phyloP scores from a whole-genome alignment of 2,888 invertebrate genomes.

The Azorinus chamasolen region DNA sequence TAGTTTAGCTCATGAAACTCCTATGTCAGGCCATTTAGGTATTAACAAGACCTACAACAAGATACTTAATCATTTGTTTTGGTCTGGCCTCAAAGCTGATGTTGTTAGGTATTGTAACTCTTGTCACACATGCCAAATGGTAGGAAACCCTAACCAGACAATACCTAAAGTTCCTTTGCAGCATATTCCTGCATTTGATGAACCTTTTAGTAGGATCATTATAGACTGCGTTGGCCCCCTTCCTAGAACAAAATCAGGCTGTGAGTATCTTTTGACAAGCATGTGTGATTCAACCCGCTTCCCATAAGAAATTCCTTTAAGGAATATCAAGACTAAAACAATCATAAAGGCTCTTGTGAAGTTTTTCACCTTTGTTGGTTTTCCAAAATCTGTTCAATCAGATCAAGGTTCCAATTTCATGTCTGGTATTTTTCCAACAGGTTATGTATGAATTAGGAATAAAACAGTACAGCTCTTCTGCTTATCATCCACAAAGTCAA shows the following conservation, averaged over 20 bases:
- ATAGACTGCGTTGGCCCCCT: slow-evolving; percentile 58
- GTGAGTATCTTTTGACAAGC: slow-evolving; percentile 34
- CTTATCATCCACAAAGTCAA: no score
- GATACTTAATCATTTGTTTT: slow-evolving; percentile 48
- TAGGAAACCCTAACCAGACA: slow-evolving; percentile 47
- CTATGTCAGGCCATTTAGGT: no score
- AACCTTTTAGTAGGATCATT: no score
- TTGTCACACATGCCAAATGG: slow-evolving; percentile 60
- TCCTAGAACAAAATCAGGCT: slow-evolving; percentile 50
- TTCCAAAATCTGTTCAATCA: slow-evolving; percentile 52
- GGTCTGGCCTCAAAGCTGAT: slow-evolving; percentile 35
- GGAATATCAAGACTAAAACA: no score
- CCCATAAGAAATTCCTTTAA: slow-evolving; percentile 69
- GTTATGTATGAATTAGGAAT: no score
- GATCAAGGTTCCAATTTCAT: no score
- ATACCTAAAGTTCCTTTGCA: slow-evolving; percentile 36
- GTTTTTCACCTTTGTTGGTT: slow-evolving; percentile 59
- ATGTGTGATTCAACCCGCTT: slow-evolving; percentile 56
- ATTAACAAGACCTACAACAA: no score
- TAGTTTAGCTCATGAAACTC: no score
- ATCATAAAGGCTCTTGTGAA: slow-evolving; percentile 56
- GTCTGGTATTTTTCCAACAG: no score
- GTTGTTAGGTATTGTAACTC: no score
- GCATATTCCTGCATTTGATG: slow-evolving; percentile 52
- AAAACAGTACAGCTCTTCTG: no score